Evolutionary conservation across 2,888 invertebrate genomes (phyloP).

Genomic region (Unio delphinus): DNA sequence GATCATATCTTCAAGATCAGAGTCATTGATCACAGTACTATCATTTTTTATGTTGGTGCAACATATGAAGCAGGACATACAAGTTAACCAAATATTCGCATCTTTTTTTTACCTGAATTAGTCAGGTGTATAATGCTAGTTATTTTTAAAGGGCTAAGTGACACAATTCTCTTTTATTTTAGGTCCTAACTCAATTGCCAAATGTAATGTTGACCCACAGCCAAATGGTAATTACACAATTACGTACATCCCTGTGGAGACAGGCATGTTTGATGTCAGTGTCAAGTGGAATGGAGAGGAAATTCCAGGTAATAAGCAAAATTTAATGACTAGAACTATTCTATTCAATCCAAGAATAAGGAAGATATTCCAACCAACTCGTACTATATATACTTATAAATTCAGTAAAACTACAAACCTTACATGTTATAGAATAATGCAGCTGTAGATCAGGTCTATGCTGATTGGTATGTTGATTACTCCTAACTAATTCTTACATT

Average conservation of each 20-base stretch:
- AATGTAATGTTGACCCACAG: constrained; percentile 74
- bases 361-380: background rate
- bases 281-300: constrained; percentile 79
- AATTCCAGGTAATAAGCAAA: constrained; percentile 70
- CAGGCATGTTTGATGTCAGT: constrained; percentile 92
- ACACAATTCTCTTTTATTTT: constrained; percentile 13
- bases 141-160: background rate
- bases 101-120: too few species aligned
- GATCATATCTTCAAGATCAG: too few species aligned
- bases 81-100: too few species aligned
- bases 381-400: background rate
- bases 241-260: constrained; percentile 90
- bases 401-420: background rate
- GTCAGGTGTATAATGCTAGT: background rate
- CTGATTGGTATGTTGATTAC: too few species aligned
- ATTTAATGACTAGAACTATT: background rate
- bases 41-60: too few species aligned
- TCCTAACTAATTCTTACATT: too few species aligned
- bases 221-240: constrained; percentile 84
- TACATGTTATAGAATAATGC: too few species aligned
- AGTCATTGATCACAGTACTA: too few species aligned
- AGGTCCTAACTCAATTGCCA: constrained; percentile 78
- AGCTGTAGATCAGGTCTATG: too few species aligned
- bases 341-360: background rate
- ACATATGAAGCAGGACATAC: too few species aligned